Conservation (phyloP, 2,888 invertebrate genomes). For the Cybosia mesomella region DNA sequence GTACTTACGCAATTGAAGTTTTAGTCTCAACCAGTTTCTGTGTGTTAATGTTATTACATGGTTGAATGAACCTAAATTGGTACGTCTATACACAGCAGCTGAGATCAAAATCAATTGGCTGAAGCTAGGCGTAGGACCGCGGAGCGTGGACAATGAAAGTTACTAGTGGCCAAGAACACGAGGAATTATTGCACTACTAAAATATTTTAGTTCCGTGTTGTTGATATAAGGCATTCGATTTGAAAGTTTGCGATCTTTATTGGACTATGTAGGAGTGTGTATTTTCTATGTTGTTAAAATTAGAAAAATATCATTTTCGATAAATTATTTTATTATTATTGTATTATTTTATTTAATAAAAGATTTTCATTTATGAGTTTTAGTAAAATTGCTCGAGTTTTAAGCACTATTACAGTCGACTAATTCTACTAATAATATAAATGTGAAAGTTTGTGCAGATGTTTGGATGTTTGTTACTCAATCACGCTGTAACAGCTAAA, state of each 20-base stretch:
- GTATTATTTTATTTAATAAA: too few species aligned
- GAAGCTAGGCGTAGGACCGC: not conserved
- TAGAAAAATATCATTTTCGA: not conserved
- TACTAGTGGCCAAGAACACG: slow-evolving; percentile 53
- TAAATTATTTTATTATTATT: too few species aligned
- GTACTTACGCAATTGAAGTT: not conserved
- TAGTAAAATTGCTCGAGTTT: too few species aligned
- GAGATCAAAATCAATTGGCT: not conserved
- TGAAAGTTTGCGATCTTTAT: slow-evolving; percentile 20
- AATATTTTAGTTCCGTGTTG: slow-evolving; percentile 63
- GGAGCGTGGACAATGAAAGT: not conserved
- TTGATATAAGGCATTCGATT: slow-evolving; percentile 29
- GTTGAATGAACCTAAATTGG: not conserved
- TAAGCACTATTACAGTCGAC: too few species aligned
- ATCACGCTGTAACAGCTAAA: too few species aligned
- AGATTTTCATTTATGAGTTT: too few species aligned
- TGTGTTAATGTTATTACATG: not conserved
- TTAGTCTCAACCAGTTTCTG: not conserved
- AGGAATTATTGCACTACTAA: slow-evolving; percentile 63
- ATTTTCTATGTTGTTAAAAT: not conserved
- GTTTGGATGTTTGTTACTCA: too few species aligned
- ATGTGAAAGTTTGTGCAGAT: too few species aligned
- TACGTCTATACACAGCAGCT: not conserved
- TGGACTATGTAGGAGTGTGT: not conserved
- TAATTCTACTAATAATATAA: too few species aligned